Percentiles rank a stretch among this genome's conserved stretches.
Evolutionary conservation across 2,888 invertebrate genomes (phyloP).

Genomic region (Cartodere bifasciata): DNA sequence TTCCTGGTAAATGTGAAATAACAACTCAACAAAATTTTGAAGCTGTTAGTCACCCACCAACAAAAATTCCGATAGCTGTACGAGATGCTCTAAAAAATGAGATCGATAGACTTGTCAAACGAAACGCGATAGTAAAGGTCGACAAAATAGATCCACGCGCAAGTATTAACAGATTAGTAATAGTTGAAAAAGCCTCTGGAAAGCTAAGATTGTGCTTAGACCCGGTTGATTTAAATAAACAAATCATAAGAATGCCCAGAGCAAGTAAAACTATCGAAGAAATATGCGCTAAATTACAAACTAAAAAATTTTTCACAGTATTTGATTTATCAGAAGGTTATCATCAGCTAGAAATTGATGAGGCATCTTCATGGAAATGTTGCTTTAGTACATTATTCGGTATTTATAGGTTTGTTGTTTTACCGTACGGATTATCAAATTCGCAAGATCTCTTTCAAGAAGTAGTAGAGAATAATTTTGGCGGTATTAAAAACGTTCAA

Average conservation of each 20-base stretch:
- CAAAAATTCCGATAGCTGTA: slow-evolving; percentile 7
- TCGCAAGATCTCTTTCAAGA: slow-evolving; percentile 17
- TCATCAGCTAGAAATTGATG: slow-evolving; percentile 12
- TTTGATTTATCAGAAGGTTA: slow-evolving; percentile 14
- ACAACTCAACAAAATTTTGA: slow-evolving; percentile 4
- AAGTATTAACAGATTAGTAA: slow-evolving; percentile 12
- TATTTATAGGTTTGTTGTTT: slow-evolving; percentile 11
- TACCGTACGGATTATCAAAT: slow-evolving; percentile 16
- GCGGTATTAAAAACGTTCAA: slow-evolving; percentile 11
- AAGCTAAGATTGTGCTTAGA: slow-evolving; percentile 11
- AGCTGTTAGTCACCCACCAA: slow-evolving; percentile 3
- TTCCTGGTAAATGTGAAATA: slow-evolving; percentile 5
- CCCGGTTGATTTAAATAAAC: slow-evolving; percentile 11
- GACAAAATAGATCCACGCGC: slow-evolving; percentile 6
- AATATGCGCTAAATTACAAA: slow-evolving; percentile 8
- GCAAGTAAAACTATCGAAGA: slow-evolving; percentile 8
- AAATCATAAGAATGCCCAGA: slow-evolving; percentile 10
- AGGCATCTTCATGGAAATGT: slow-evolving; percentile 16
- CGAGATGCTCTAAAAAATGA: slow-evolving; percentile 6
- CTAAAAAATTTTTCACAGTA: slow-evolving; percentile 11
- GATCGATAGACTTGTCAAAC: slow-evolving; percentile 8
- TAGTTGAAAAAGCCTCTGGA: slow-evolving; percentile 11
- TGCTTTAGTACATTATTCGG: slow-evolving; percentile 15
- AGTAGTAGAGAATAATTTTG: slow-evolving; percentile 14
- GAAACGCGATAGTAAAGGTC: slow-evolving; percentile 10